Percentiles rank a stretch among this genome's conserved stretches.
phyloP scores from a whole-genome alignment of 2,113 vertebrate species.

The Cephalopterus ornatus region DNA sequence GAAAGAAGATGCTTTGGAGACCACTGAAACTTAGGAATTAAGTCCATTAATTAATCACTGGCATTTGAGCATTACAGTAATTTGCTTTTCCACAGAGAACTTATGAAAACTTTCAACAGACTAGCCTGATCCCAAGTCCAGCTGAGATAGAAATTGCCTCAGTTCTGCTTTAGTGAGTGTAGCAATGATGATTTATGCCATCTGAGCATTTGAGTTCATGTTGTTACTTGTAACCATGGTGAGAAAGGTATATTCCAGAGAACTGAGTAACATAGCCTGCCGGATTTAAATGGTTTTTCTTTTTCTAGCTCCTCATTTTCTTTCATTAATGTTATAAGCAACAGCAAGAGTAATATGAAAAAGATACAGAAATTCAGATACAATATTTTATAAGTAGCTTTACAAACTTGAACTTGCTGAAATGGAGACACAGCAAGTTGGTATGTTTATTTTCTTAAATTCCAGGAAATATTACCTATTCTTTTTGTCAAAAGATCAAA shows the following conservation, averaged over 20 bases:
- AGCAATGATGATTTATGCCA: not conserved
- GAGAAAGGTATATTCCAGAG: not conserved
- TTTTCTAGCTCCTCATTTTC: not conserved
- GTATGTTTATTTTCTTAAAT: not conserved
- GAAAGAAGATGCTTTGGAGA: not conserved
- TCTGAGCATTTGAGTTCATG: not conserved
- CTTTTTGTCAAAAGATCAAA: not conserved
- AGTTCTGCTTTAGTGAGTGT: not conserved
- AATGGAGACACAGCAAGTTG: not conserved
- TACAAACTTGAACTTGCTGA: not conserved
- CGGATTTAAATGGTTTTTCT: not conserved
- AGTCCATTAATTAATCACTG: not conserved
- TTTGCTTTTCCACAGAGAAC: not conserved
- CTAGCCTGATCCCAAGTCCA: not conserved
- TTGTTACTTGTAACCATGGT: not conserved
- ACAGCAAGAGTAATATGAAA: not conserved
- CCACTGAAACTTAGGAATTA: not conserved
- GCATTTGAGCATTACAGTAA: not conserved
- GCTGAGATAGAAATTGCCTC: not conserved
- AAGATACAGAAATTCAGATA: not conserved
- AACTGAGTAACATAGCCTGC: not conserved
- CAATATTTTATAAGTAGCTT: not conserved
- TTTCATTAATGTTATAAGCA: not conserved
- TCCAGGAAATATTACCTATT: not conserved
- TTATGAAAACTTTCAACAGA: not conserved